These are phyloP conservation scores for Drosophila melanocephala DNA, from an alignment of 2,888 invertebrate genomes.

Conservation along the genomic window DNA sequence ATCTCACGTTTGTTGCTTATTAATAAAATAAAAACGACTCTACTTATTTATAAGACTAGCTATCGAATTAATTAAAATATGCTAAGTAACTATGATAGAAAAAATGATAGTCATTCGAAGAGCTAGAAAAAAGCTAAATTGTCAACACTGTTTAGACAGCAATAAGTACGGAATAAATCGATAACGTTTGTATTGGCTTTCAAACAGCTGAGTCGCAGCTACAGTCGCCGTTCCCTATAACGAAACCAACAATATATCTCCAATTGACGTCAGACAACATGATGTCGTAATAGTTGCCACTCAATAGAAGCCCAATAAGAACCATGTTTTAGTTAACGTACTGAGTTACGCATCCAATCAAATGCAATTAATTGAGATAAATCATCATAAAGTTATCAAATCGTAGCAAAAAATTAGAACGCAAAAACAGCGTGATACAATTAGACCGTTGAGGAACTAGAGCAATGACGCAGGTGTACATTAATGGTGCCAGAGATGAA, in stretches of 20 bases:
- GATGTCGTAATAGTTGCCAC: constrained; percentile 5
- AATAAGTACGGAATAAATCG: constrained; percentile 18
- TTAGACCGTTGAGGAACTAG: constrained; percentile 29
- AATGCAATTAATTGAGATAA: not conserved
- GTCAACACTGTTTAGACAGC: not conserved
- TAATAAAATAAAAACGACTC: not conserved
- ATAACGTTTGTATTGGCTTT: constrained; percentile 11
- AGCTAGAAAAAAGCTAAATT: not conserved
- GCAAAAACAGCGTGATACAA: constrained; percentile 22
- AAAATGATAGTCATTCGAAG: not conserved
- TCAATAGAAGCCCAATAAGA: not conserved
- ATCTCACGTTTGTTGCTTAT: not conserved
- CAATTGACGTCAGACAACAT: constrained; percentile 12
- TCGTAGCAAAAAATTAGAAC: constrained; percentile 40
- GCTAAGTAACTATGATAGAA: not conserved
- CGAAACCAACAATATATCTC: not conserved
- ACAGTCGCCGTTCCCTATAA: constrained; percentile 30
- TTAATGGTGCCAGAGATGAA: constrained; percentile 79
- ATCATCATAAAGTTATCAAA: constrained; percentile 24
- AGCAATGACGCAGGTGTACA: constrained; percentile 70
- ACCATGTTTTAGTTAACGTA: not conserved
- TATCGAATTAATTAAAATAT: not conserved
- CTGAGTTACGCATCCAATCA: not conserved
- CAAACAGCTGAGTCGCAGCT: constrained; percentile 38
- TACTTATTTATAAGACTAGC: not conserved